Conservation (phyloP, 2,888 invertebrate genomes). For the Xestia ashworthii region DNA sequence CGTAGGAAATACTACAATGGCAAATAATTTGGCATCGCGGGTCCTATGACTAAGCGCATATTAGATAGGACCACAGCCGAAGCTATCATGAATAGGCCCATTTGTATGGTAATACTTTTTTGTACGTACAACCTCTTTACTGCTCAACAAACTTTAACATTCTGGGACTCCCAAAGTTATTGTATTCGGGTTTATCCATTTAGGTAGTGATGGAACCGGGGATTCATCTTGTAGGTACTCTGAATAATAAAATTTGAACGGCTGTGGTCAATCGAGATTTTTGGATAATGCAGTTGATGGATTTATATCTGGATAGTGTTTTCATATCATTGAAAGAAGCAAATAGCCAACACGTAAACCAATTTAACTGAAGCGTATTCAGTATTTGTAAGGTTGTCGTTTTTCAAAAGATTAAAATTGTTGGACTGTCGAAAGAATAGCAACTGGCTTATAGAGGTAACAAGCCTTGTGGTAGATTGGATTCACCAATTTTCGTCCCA, state of each 20-base stretch:
- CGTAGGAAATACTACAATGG: constrained; percentile 1
- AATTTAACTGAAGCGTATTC: no score
- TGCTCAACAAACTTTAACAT: background rate
- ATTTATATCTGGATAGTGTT: background rate
- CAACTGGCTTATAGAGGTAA: background rate
- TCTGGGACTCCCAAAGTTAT: background rate
- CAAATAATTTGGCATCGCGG: constrained; percentile 11
- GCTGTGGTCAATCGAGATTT: background rate
- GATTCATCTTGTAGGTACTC: background rate
- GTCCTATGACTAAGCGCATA: background rate
- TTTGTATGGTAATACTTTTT: constrained; percentile 27
- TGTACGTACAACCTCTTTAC: background rate
- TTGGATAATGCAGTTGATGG: background rate
- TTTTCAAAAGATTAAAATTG: background rate
- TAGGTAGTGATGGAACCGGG: background rate
- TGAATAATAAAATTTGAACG: constrained; percentile 26
- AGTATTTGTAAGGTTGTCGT: no score
- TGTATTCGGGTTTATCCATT: background rate
- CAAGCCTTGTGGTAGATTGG: background rate
- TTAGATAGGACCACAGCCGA: background rate
- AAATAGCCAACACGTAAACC: background rate
- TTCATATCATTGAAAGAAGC: background rate
- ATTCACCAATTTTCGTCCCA: background rate
- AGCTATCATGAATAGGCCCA: constrained; percentile 14
- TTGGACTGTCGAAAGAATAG: background rate